phyloP scores from a whole-genome alignment of 2,797 vertebrate genomes.

The Thunnus albacares region DNA sequence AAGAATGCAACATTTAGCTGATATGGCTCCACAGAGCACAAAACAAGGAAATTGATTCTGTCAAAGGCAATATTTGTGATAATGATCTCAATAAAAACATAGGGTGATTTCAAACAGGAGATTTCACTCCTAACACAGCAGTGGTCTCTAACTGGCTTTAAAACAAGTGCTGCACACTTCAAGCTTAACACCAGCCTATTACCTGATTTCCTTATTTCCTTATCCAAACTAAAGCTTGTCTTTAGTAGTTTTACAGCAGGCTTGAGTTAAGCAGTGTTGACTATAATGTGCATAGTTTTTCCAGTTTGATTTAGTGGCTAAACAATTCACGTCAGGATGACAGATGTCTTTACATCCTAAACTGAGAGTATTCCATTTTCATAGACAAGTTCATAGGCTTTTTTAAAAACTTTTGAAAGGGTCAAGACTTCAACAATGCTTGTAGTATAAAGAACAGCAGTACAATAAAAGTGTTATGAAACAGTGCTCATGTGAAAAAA shows the following conservation, averaged over 20 bases:
- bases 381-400: neutral
- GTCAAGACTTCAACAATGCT: neutral
- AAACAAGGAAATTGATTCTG: slow-evolving; percentile 75
- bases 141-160: slow-evolving; percentile 45
- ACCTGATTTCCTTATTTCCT: slow-evolving; percentile 39
- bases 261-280: slow-evolving; percentile 14
- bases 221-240: slow-evolving; percentile 25
- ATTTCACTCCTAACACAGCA: slow-evolving; percentile 44
- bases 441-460: neutral
- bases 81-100: slow-evolving; percentile 76
- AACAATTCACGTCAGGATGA: slow-evolving; percentile 9
- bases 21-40: slow-evolving; percentile 68
- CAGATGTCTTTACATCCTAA: slow-evolving; percentile 13
- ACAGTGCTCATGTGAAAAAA: neutral
- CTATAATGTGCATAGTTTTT: neutral
- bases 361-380: neutral
- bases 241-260: slow-evolving; percentile 24
- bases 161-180: slow-evolving; percentile 42
- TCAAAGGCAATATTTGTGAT: slow-evolving; percentile 79
- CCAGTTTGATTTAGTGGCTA: slow-evolving; percentile 14
- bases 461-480: neutral
- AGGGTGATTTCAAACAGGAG: slow-evolving; percentile 62
- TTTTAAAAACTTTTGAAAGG: neutral
- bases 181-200: slow-evolving; percentile 21
- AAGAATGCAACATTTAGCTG: slow-evolving; percentile 71